Evolutionary conservation across 2,113 vertebrate species (phyloP).

Genomic region (Salvelinus sp.): DNA sequence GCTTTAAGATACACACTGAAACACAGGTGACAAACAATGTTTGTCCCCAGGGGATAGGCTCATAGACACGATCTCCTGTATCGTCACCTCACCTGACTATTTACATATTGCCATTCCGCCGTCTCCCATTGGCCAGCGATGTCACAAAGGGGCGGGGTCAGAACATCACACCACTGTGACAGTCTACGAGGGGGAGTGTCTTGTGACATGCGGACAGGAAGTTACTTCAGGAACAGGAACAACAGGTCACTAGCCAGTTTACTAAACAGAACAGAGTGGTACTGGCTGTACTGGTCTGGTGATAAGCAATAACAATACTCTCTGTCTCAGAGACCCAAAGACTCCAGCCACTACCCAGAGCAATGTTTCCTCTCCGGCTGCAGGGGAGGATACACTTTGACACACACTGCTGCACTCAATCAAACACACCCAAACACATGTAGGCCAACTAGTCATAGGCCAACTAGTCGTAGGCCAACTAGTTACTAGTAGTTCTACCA

Average conservation of each 20-base stretch:
- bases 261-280: constrained; percentile 20
- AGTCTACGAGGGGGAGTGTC: constrained; percentile 51
- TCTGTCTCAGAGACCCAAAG: background rate
- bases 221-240: background rate
- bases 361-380: background rate
- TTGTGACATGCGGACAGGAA: constrained; percentile 20
- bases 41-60: constrained; percentile 34
- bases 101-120: constrained; percentile 34
- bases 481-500: too few relatives aligned
- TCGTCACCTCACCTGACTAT: constrained; percentile 49
- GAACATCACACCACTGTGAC: constrained; percentile 64
- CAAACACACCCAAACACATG: constrained; percentile 13
- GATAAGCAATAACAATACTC: constrained; percentile 36
- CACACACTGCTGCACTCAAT: background rate
- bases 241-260: constrained; percentile 44
- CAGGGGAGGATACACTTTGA: background rate
- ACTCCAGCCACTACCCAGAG: background rate
- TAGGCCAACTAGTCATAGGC: background rate
- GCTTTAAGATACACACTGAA: constrained; percentile 29
- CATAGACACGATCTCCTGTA: constrained; percentile 8
- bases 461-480: background rate
- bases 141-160: constrained; percentile 46
- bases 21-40: constrained; percentile 32
- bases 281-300: constrained; percentile 17
- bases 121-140: constrained; percentile 53